Percentiles rank a stretch among this genome's conserved stretches.
These are phyloP conservation scores for Drosophila pachea DNA, from an alignment of 1,140 invertebrate species.

Conservation along the genomic window DNA sequence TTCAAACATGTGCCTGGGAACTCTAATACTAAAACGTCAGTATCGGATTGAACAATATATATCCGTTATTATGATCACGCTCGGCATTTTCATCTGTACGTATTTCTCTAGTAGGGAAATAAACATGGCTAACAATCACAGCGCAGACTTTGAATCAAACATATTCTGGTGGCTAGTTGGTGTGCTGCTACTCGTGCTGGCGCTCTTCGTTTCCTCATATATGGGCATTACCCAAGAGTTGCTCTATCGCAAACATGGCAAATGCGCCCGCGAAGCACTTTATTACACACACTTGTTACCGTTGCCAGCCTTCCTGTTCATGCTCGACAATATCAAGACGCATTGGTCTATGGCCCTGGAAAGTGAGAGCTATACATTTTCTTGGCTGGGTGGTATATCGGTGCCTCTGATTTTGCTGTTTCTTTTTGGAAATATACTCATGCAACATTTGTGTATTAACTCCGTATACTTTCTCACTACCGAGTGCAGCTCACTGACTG, in stretches of 20 bases:
- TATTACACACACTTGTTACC: constrained; percentile 87
- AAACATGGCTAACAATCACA: background rate
- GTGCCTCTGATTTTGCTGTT: constrained; percentile 89
- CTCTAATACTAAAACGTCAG: constrained; percentile 90
- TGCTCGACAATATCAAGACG: constrained; percentile 86
- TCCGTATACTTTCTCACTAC: constrained; percentile 97
- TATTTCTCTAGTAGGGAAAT: constrained; percentile 84
- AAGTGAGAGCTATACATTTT: constrained; percentile 70
- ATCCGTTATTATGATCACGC: constrained; percentile 95
- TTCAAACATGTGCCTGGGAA: constrained; percentile 97
- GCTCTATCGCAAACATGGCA: constrained; percentile 91
- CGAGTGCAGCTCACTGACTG: constrained; percentile 95
- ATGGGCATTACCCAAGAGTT: constrained; percentile 98
- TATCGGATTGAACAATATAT: constrained; percentile 93
- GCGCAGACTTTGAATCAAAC: background rate
- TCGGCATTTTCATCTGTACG: constrained; percentile 95
- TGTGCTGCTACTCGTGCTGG: constrained; percentile 90
- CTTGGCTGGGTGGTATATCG: constrained; percentile 75
- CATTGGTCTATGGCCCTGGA: constrained; percentile 56
- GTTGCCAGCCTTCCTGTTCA: constrained; percentile 59
- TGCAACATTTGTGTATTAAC: constrained; percentile 97
- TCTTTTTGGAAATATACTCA: constrained; percentile 91
- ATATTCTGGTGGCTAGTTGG: constrained; percentile 89
- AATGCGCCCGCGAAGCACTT: constrained; percentile 95
- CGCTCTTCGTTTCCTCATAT: constrained; percentile 95